These are phyloP conservation scores for Myiotriccus ornatus DNA, from an alignment of 2,797 vertebrate species.

Conservation along the genomic window DNA sequence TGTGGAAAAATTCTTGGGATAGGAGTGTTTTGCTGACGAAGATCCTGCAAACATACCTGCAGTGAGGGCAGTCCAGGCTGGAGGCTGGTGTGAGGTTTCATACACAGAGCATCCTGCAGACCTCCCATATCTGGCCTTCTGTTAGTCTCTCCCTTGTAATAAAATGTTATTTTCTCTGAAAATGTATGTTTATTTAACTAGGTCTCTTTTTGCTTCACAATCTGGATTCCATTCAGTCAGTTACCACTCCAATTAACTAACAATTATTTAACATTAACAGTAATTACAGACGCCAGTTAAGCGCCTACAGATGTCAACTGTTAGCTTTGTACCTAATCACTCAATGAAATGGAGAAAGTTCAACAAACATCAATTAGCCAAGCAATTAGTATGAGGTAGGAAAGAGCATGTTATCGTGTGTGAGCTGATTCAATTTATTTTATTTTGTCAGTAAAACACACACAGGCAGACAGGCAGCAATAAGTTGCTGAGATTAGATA, in stretches of 20 bases:
- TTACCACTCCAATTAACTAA: constrained; percentile 93
- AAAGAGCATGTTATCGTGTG: constrained; percentile 84
- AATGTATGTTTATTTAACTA: constrained; percentile 83
- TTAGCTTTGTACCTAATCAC: constrained; percentile 88
- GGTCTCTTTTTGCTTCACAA: constrained; percentile 80
- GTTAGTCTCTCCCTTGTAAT: constrained; percentile 66
- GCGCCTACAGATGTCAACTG: constrained; percentile 91
- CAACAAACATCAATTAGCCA: constrained; percentile 88
- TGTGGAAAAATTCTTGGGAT: background rate
- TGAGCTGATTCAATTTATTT: constrained; percentile 85
- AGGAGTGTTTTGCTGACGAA: background rate
- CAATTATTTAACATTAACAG: constrained; percentile 95
- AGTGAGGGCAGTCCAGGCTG: background rate
- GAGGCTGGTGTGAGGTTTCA: background rate
- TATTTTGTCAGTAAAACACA: constrained; percentile 83
- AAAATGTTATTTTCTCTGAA: constrained; percentile 75
- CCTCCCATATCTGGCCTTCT: constrained; percentile 56
- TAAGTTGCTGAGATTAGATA: constrained; percentile 79
- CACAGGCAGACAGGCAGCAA: constrained; percentile 70
- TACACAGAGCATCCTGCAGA: background rate
- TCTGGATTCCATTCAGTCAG: constrained; percentile 85
- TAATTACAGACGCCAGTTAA: constrained; percentile 90
- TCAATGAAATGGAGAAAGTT: constrained; percentile 89
- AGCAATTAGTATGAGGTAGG: constrained; percentile 86
- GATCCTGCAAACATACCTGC: background rate